Evolutionary conservation across 2,888 invertebrate species (phyloP).

Genomic region (Branchellion lobata): DNA sequence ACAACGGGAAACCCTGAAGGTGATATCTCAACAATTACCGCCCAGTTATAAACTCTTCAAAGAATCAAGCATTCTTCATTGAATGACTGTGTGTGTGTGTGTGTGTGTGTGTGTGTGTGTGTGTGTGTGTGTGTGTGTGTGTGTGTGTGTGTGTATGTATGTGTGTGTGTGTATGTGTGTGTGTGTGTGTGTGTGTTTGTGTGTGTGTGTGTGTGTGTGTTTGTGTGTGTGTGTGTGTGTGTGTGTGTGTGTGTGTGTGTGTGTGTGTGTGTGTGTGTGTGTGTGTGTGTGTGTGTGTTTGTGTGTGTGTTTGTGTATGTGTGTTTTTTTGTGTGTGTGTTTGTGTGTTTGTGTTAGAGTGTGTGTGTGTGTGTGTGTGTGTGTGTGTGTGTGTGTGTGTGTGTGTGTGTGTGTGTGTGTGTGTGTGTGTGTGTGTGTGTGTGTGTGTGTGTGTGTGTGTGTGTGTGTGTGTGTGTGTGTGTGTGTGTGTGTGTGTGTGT

Average conservation of each 20-base stretch:
- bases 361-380: slow-evolving; percentile 3
- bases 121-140: slow-evolving; percentile 24
- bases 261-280: slow-evolving; percentile 23
- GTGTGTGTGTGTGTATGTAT: slow-evolving; percentile 27
- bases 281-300: slow-evolving; percentile 12
- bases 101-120: slow-evolving; percentile 28
- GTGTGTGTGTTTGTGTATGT: not conserved
- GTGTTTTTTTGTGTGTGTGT: not conserved
- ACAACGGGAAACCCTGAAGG: slow-evolving; percentile 13
- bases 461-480: too few species aligned
- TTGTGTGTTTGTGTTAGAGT: slow-evolving; percentile 13
- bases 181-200: slow-evolving; percentile 22
- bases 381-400: not conserved
- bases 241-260: slow-evolving; percentile 17
- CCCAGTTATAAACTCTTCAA: slow-evolving; percentile 18
- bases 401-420: not conserved
- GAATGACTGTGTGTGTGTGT: slow-evolving; percentile 17
- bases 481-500: too few species aligned
- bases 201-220: slow-evolving; percentile 18
- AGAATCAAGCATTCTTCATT: not conserved
- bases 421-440: too few species aligned
- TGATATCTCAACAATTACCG: slow-evolving; percentile 19
- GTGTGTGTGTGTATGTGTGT: slow-evolving; percentile 20
- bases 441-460: too few species aligned
- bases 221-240: not conserved